phyloP scores from a whole-genome alignment of 2,888 invertebrate genomes.

The Acrobasis suavella region DNA sequence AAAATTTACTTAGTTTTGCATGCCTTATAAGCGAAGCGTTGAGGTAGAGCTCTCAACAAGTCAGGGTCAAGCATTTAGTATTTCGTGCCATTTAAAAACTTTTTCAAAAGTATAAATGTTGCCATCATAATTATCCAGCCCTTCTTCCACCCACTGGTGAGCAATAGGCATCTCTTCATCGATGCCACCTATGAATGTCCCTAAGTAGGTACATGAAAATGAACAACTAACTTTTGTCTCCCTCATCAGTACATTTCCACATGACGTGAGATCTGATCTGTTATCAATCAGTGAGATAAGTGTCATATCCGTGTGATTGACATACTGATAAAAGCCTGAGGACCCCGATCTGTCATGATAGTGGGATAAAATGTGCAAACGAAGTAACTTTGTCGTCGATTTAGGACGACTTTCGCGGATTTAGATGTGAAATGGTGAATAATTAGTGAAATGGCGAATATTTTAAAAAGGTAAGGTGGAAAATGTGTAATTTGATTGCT shows the following conservation, averaged over 20 bases:
- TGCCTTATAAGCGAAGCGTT: too few species aligned
- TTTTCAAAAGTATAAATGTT: too few species aligned
- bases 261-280: slow-evolving; percentile 43
- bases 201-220: too few species aligned
- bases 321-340: slow-evolving; percentile 46
- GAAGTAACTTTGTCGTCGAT: slow-evolving; percentile 36
- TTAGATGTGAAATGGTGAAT: slow-evolving; percentile 5
- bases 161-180: too few species aligned
- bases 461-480: slow-evolving; percentile 57
- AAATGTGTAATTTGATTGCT: too few species aligned
- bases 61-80: too few species aligned
- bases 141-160: too few species aligned
- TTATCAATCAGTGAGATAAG: slow-evolving; percentile 42
- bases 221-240: background rate
- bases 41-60: too few species aligned
- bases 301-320: slow-evolving; percentile 59
- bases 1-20: too few species aligned
- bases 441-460: slow-evolving; percentile 49
- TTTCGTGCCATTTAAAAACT: too few species aligned
- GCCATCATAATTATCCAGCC: too few species aligned
- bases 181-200: too few species aligned
- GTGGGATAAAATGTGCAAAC: slow-evolving; percentile 39
- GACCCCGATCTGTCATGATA: slow-evolving; percentile 73
- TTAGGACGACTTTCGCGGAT: slow-evolving; percentile 28
- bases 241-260: slow-evolving; percentile 40